Evolutionary conservation across 1,140 invertebrate species (phyloP).

Genomic region (Neodiprion lecontei): DNA sequence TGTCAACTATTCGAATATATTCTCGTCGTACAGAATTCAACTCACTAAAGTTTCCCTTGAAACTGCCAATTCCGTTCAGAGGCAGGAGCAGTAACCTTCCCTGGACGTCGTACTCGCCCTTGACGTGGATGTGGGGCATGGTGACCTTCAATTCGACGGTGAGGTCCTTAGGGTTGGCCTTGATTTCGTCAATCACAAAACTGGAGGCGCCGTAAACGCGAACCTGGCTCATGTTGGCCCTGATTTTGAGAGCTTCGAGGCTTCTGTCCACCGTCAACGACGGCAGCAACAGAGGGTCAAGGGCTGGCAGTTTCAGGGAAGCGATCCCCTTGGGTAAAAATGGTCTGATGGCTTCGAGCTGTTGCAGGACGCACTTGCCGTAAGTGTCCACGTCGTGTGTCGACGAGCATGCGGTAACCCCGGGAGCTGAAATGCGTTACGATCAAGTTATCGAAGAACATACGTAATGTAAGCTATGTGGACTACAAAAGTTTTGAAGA

Average conservation of each 20-base stretch:
- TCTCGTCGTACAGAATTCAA: slow-evolving; percentile 30
- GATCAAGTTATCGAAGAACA: too few relatives aligned
- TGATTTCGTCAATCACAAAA: slow-evolving; percentile 70
- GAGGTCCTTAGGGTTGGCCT: slow-evolving; percentile 68
- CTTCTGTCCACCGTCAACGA: slow-evolving; percentile 70
- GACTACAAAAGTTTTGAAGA: background rate
- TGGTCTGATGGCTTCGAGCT: slow-evolving; percentile 65
- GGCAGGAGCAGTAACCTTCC: slow-evolving; percentile 71
- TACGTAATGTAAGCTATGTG: too few relatives aligned
- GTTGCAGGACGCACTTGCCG: slow-evolving; percentile 66
- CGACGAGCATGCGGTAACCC: slow-evolving; percentile 46
- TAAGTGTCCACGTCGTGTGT: slow-evolving; percentile 49
- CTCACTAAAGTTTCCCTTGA: slow-evolving; percentile 77
- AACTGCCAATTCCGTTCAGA: slow-evolving; percentile 69
- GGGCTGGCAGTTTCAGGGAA: slow-evolving; percentile 67
- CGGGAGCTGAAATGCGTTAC: slow-evolving; percentile 43
- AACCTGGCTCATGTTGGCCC: slow-evolving; percentile 71
- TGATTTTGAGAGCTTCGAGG: slow-evolving; percentile 69
- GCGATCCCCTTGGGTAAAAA: slow-evolving; percentile 69
- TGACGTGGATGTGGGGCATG: slow-evolving; percentile 66
- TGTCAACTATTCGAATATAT: too few relatives aligned
- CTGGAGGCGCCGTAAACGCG: slow-evolving; percentile 67
- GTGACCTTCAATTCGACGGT: slow-evolving; percentile 64
- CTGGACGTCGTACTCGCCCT: slow-evolving; percentile 72
- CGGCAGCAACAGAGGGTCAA: slow-evolving; percentile 71